Evolutionary conservation across 2,888 invertebrate species (phyloP), one percentile per base, ranked within the genome.

Genomic region (Eristalis intricaria): DNA sequence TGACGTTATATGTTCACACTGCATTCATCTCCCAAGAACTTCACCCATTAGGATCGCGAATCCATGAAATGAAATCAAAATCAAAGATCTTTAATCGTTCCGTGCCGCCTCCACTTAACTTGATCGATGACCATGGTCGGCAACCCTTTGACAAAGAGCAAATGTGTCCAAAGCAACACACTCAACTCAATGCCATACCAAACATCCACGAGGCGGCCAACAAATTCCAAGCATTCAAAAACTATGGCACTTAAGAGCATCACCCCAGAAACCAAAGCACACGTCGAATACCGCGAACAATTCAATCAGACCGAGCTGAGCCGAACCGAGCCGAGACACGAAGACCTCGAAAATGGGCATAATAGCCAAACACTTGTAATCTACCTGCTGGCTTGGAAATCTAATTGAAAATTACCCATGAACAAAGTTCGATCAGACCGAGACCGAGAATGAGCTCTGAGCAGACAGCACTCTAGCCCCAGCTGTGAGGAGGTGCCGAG

Each of bases 321-420:
- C 61, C 69, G 32, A 65, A 23, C 63, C 63, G 32, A 32, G 23
- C 11, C 50, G 63, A 22, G 64, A 32, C n/a, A n/a, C 19, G 71
- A 77, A 50, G 50, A 50, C 50, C 75, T 66, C 32, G 65, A 82
- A 32, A 77, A 80, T 69, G 73, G 79, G 43, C 83, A 83, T 70
- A 78, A 86, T 80, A 71, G 81, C 56, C 79, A 71, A 83, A 77
- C 83, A 87, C 87, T 87, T 87, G 87, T 83, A 83, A 87, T 87
- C 87, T 87, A 87, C 87, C 87, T 87, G 83, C 50, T 56, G 26
- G 71, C 40, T 70, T 70, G 75, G 79, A 71, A 87, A 78, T 83
- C 79, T 83, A 83, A 87, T 87, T 83, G 87, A 87, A 86, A 82
- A 86, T 86, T 86, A 86, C 78, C 86, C 82, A 78, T 75, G 74